phyloP scores from a whole-genome alignment of 2,113 vertebrate species.

The Sprattus sprattus region DNA sequence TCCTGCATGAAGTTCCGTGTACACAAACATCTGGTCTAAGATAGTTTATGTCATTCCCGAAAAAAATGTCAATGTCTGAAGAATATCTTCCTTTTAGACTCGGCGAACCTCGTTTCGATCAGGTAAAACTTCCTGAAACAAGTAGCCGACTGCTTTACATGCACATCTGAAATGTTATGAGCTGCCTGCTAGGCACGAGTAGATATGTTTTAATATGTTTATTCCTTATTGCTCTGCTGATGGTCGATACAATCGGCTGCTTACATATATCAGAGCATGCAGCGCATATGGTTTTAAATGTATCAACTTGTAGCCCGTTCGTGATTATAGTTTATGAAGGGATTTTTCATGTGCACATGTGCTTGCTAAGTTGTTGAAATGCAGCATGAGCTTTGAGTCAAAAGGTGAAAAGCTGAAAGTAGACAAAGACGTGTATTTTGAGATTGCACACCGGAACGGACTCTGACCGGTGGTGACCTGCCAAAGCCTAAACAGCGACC shows the following conservation, averaged over 20 bases:
- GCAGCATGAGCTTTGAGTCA: neutral
- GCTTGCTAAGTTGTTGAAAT: too few species aligned
- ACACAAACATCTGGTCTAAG: neutral
- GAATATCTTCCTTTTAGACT: slow-evolving; percentile 77
- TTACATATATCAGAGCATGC: neutral
- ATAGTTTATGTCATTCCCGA: neutral
- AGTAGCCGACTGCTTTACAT: neutral
- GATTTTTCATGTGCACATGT: neutral
- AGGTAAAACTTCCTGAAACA: slow-evolving; percentile 71
- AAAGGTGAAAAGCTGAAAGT: neutral
- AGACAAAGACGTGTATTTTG: neutral
- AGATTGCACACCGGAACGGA: neutral
- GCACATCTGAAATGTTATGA: neutral
- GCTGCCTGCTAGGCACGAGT: neutral
- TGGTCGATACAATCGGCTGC: neutral
- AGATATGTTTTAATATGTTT: neutral
- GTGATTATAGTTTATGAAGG: neutral
- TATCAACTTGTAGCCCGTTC: neutral
- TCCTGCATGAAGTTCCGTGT: neutral
- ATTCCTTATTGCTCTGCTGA: neutral
- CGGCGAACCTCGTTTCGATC: slow-evolving; percentile 83
- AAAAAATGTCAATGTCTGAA: slow-evolving; percentile 70
- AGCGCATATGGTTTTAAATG: neutral
- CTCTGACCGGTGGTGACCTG: neutral
- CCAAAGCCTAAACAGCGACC: neutral